Evolutionary conservation across 2,113 vertebrate species (phyloP).

Genomic region (Seriola aureovittata): DNA sequence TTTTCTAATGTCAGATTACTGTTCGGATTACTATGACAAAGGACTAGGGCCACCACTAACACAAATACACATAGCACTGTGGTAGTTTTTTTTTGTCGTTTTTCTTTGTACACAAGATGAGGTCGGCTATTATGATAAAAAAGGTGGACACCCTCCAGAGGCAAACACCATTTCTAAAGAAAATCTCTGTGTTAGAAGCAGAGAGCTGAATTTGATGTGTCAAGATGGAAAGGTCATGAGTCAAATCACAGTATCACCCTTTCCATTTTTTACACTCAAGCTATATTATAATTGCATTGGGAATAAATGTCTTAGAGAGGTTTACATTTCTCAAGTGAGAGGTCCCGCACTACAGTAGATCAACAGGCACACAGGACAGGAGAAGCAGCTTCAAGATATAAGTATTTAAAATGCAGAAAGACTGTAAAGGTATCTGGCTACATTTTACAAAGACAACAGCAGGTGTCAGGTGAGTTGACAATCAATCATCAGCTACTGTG

Average conservation of each 20-base stretch:
- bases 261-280: not conserved
- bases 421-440: not conserved
- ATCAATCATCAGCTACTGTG: not conserved
- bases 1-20: too few relatives aligned
- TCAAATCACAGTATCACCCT: not conserved
- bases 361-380: not conserved
- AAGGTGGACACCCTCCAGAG: not conserved
- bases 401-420: not conserved
- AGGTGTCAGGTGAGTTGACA: not conserved
- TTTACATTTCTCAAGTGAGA: slow-evolving; percentile 26
- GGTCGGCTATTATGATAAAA: not conserved
- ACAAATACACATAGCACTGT: not conserved
- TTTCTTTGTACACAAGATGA: not conserved
- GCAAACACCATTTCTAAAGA: not conserved
- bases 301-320: not conserved
- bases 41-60: not conserved
- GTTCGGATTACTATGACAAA: too few relatives aligned
- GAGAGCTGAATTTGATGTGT: not conserved
- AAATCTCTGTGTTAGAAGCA: not conserved
- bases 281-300: slow-evolving; percentile 41
- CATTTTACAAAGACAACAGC: not conserved
- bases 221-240: slow-evolving; percentile 22
- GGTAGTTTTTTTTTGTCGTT: not conserved
- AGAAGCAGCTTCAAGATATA: not conserved
- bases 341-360: not conserved